A percentile compares a stretch with the other conserved stretches of the same genome.
Evolutionary conservation across 1,140 invertebrate species (phyloP).

Genomic region (Nasonia giraulti): DNA sequence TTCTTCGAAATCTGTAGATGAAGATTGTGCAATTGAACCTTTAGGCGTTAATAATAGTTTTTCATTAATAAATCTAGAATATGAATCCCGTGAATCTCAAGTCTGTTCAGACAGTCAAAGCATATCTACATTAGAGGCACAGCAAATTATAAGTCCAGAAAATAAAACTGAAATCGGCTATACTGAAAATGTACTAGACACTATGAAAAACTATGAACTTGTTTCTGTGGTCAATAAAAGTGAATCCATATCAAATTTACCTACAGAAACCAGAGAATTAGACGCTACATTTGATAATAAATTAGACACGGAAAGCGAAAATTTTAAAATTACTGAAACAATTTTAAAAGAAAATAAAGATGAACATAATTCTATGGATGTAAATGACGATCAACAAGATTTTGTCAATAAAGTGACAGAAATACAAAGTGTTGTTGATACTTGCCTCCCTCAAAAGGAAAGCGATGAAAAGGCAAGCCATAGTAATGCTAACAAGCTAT

Average conservation of each 20-base stretch:
- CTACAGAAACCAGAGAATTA: not conserved
- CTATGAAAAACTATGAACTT: not conserved
- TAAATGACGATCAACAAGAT: conserved; percentile 2
- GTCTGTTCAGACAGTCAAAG: conserved; percentile 44
- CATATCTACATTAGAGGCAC: conserved; percentile 16
- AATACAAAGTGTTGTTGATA: not conserved
- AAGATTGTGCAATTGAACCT: conserved; percentile 7
- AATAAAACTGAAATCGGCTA: not conserved
- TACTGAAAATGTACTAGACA: not conserved
- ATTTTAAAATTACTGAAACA: not conserved
- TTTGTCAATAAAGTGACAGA: not conserved
- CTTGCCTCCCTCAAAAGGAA: not conserved
- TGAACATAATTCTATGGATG: not conserved
- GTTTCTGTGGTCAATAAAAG: not conserved
- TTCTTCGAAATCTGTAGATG: not conserved
- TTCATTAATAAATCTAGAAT: conserved; percentile 64
- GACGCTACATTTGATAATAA: not conserved
- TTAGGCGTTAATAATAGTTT: conserved; percentile 61
- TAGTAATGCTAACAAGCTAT: not conserved
- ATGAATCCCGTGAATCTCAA: conserved; percentile 65
- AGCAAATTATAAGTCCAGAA: conserved; percentile 27
- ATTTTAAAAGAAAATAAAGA: not conserved
- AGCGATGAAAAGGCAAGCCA: not conserved
- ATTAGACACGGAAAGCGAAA: not conserved
- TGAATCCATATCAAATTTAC: not conserved